phyloP scores from a whole-genome alignment of 2,888 invertebrate genomes.

The Drosophila lutescens region DNA sequence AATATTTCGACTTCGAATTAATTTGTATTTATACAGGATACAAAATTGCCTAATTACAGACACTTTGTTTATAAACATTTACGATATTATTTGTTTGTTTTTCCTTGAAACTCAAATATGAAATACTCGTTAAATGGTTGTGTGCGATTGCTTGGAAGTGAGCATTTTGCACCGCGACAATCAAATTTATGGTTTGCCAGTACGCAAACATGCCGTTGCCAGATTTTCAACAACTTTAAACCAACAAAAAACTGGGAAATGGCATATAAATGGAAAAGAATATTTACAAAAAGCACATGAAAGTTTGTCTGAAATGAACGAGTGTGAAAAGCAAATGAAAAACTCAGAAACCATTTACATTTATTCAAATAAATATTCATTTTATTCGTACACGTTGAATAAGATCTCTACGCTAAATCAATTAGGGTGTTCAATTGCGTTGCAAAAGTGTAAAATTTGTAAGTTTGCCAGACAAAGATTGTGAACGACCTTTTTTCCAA shows the following conservation, averaged over 20 bases:
- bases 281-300: not conserved
- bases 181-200: not conserved
- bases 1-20: no score
- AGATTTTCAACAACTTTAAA: not conserved
- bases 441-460: no score
- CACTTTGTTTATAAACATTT: no score
- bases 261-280: not conserved
- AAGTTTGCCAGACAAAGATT: no score
- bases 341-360: not conserved
- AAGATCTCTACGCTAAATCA: not conserved
- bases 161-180: not conserved
- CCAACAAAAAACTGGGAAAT: not conserved
- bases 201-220: not conserved
- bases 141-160: conserved; percentile 1
- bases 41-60: no score
- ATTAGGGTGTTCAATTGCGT: no score
- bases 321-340: conserved; percentile 20
- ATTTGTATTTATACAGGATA: no score
- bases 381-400: not conserved
- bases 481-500: no score
- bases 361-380: not conserved
- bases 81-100: not conserved
- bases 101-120: not conserved
- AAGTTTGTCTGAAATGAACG: not conserved
- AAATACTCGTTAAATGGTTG: not conserved